Conservation (phyloP, 2,797 vertebrate genomes). For the Acrocephalus scirpaceus region DNA sequence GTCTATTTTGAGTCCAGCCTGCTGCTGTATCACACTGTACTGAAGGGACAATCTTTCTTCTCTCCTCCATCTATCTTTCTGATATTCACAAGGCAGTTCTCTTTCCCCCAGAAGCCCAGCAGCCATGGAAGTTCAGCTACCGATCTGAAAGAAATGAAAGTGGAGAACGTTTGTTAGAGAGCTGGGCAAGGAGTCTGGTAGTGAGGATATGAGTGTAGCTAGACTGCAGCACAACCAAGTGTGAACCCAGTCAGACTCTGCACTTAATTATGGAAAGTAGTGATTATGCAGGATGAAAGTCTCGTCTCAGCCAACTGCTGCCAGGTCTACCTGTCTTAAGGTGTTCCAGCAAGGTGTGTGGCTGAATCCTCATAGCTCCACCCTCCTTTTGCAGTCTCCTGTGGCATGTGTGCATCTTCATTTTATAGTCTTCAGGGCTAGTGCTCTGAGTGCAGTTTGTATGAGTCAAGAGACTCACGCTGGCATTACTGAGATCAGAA, state of each 20-base stretch:
- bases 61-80: constrained; percentile 12
- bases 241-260: constrained; percentile 35
- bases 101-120: neutral
- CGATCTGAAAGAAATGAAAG: neutral
- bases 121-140: neutral
- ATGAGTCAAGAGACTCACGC: constrained; percentile 21
- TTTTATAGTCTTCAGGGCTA: constrained; percentile 59
- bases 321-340: constrained; percentile 56
- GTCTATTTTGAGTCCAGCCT: constrained; percentile 46
- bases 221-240: neutral
- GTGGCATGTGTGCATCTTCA: constrained; percentile 39
- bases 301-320: constrained; percentile 11
- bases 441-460: constrained; percentile 27
- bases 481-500: constrained; percentile 31
- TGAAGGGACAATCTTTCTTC: constrained; percentile 44
- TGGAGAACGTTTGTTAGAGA: neutral
- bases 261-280: constrained; percentile 56
- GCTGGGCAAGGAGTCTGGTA: neutral
- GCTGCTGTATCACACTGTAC: neutral
- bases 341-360: constrained; percentile 61
- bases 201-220: neutral
- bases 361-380: constrained; percentile 17
- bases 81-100: neutral
- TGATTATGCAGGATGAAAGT: constrained; percentile 61
- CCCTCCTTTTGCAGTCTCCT: constrained; percentile 32